phyloP scores from a whole-genome alignment of 1,140 invertebrate species.

The Pseudomyrmex cubaensis region DNA sequence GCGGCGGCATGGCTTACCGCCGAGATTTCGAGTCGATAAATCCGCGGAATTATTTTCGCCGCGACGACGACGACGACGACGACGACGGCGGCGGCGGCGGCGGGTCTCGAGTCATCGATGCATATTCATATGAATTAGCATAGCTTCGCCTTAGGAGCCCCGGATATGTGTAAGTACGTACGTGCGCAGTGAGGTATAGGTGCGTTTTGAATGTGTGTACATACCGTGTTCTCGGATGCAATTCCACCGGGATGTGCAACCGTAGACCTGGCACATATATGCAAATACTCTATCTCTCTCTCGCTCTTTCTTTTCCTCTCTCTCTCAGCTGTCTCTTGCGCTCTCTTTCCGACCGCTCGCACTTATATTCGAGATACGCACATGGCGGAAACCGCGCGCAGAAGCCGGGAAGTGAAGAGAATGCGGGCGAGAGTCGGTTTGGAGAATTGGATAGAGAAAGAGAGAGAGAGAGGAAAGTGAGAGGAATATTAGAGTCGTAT shows the following conservation, averaged over 20 bases:
- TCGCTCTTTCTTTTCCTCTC: not conserved
- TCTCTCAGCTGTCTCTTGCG: not conserved
- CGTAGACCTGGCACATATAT: conserved; percentile 50
- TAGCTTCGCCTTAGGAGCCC: conserved; percentile 71
- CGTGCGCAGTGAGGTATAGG: not conserved
- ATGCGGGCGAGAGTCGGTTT: conserved; percentile 5
- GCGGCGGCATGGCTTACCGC: too few relatives aligned
- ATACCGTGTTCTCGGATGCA: conserved; percentile 51
- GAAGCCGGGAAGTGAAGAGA: conserved; percentile 3
- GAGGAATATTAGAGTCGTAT: conserved; percentile 41
- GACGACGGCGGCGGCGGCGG: conserved; percentile 22
- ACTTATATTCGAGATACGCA: conserved; percentile 18
- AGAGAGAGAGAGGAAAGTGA: conserved; percentile 14
- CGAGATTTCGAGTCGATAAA: conserved; percentile 73
- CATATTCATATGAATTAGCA: conserved; percentile 78
- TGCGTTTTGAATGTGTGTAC: not conserved
- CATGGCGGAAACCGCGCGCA: not conserved
- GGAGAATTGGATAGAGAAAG: not conserved
- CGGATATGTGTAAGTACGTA: conserved; percentile 22
- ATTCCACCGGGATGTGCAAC: conserved; percentile 48
- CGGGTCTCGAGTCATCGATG: conserved; percentile 77
- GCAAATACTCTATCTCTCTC: conserved; percentile 22
- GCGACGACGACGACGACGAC: conserved; percentile 8
- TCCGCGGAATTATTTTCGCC: conserved; percentile 77
- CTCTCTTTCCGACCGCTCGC: conserved; percentile 18